phyloP scores from a whole-genome alignment of 37 sponge, comb jelly and placozoan genomes.

The Amphimedon queenslandica region DNA sequence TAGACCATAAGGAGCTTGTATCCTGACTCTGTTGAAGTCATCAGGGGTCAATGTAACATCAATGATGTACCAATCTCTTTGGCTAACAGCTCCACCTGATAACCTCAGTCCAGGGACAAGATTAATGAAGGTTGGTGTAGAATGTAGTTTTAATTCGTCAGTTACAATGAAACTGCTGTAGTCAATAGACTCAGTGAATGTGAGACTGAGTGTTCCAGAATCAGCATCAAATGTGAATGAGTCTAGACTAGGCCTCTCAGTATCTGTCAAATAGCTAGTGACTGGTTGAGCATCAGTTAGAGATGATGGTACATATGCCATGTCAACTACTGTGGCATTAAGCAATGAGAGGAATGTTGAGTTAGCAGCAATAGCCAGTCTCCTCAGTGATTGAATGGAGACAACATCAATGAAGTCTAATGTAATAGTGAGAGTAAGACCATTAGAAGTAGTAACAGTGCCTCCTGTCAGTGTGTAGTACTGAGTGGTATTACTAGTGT shows the following conservation, averaged over 20 bases:
- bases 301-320: conserved; percentile 56
- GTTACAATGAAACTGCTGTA: conserved; percentile 26
- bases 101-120: neutral
- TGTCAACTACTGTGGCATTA: conserved; percentile 47
- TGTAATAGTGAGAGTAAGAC: conserved; percentile 27
- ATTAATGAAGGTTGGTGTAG: neutral
- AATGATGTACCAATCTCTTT: conserved; percentile 76
- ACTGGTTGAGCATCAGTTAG: conserved; percentile 26
- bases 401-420: conserved; percentile 69
- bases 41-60: conserved; percentile 52
- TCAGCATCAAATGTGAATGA: conserved; percentile 67
- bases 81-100: conserved; percentile 14
- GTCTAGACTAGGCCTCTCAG: conserved; percentile 37
- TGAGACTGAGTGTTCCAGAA: conserved; percentile 50
- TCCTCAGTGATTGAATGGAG: conserved; percentile 46
- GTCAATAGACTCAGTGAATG: conserved; percentile 71
- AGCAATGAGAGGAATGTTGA: conserved; percentile 59
- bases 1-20: conserved; percentile 25
- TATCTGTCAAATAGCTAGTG: conserved; percentile 34
- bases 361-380: conserved; percentile 19
- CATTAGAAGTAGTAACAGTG: conserved; percentile 35
- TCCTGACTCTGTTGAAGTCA: conserved; percentile 47
- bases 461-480: conserved; percentile 64
- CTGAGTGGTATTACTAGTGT: conserved; percentile 5
- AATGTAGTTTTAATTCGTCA: conserved; percentile 6